A percentile compares a stretch with the other conserved stretches of the same genome.
Evolutionary conservation across 2,797 vertebrate genomes (phyloP).

Genomic region (Erethizon dorsatum): DNA sequence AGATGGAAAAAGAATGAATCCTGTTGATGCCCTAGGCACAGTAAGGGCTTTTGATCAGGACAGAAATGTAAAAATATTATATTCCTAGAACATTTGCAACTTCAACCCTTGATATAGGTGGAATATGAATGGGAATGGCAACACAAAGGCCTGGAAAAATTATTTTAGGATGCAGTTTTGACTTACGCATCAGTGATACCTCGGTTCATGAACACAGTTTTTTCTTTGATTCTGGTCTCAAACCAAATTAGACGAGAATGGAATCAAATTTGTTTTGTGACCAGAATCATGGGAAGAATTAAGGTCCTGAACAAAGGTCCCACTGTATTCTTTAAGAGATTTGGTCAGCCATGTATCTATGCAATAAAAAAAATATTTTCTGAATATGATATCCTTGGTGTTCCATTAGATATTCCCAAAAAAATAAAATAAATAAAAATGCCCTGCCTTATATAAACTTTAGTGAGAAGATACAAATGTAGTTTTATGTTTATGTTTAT

Average conservation of each 20-base stretch:
- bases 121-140: neutral
- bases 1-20: accelerated
- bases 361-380: neutral
- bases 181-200: neutral
- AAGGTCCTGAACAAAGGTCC: neutral
- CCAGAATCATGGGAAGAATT: neutral
- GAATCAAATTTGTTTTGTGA: neutral
- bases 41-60: neutral
- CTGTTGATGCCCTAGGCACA: neutral
- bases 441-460: neutral
- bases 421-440: neutral
- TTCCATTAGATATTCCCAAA: neutral
- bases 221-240: neutral
- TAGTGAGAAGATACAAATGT: neutral
- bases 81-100: neutral
- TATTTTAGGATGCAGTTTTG: neutral
- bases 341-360: neutral
- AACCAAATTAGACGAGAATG: neutral
- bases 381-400: neutral
- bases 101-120: neutral
- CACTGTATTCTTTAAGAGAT: neutral
- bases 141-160: neutral
- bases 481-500: neutral
- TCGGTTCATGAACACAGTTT: neutral
- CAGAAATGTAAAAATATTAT: neutral